Evolutionary conservation across 2,888 invertebrate species (phyloP).

Genomic region (Cerastis rubricosa): DNA sequence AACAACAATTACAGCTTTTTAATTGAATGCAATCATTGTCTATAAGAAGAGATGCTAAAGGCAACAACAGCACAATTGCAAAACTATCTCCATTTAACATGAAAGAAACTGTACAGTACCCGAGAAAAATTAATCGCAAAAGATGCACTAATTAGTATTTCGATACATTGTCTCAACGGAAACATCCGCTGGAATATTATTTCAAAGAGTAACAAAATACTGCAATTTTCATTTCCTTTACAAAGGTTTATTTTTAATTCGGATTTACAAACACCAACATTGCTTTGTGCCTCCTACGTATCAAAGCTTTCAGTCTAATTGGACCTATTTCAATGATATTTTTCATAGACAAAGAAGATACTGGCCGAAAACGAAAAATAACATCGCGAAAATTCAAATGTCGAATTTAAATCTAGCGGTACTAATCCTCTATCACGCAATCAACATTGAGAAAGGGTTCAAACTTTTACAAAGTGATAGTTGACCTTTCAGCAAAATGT

Average conservation of each 20-base stretch:
- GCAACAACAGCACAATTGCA: not conserved
- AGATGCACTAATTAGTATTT: slow-evolving; percentile 47
- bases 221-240: slow-evolving; percentile 49
- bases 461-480: not conserved
- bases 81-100: not conserved
- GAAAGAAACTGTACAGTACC: not conserved
- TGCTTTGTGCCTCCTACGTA: slow-evolving; percentile 41
- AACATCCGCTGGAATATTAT: slow-evolving; percentile 52
- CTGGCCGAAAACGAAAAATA: not conserved
- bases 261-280: slow-evolving; percentile 21
- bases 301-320: slow-evolving; percentile 21
- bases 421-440: not conserved
- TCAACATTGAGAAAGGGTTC: not conserved
- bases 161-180: slow-evolving; percentile 34
- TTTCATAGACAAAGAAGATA: slow-evolving; percentile 17
- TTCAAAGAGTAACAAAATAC: slow-evolving; percentile 57
- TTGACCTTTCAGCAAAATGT: slow-evolving; percentile 12
- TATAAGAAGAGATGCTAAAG: not conserved
- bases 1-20: not conserved
- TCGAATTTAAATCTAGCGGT: not conserved
- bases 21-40: not conserved
- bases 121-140: slow-evolving; percentile 3
- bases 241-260: slow-evolving; percentile 50
- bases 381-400: slow-evolving; percentile 5
- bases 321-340: slow-evolving; percentile 4